A percentile compares a stretch with the other conserved stretches of the same genome.
phyloP scores from a whole-genome alignment of 2,888 invertebrate genomes.

The Pemphredon lugubris region DNA sequence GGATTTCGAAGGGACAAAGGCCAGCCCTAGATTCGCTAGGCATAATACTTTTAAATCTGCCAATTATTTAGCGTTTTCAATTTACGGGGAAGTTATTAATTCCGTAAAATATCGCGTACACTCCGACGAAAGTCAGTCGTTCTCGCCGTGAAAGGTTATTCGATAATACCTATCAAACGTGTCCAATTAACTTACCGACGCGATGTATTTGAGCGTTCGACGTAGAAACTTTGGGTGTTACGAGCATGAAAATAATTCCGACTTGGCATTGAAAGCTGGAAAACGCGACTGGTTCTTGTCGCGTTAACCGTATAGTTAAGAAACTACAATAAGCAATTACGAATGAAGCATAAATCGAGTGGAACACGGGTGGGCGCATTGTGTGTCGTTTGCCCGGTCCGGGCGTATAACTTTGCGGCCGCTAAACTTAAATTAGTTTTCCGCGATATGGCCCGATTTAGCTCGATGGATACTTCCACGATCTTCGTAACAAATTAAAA shows the following conservation, averaged over 20 bases:
- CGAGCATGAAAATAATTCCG: constrained; percentile 24
- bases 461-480: constrained; percentile 9
- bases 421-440: constrained; percentile 58
- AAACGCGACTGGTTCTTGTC: neutral
- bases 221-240: too few relatives aligned
- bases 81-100: too few relatives aligned
- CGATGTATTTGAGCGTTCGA: too few relatives aligned
- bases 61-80: too few relatives aligned
- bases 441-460: constrained; percentile 35
- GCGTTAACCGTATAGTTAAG: constrained; percentile 27
- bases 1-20: too few relatives aligned
- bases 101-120: too few relatives aligned
- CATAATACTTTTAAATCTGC: too few relatives aligned
- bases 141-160: too few relatives aligned
- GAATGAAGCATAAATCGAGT: constrained; percentile 43
- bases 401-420: constrained; percentile 22
- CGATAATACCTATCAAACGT: too few relatives aligned
- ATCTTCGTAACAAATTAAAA: constrained; percentile 21
- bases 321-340: constrained; percentile 50
- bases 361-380: constrained; percentile 14
- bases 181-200: too few relatives aligned
- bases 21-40: too few relatives aligned
- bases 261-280: neutral
- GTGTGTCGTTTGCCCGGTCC: constrained; percentile 6
- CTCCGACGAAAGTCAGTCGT: too few relatives aligned